phyloP scores from a whole-genome alignment of 1,140 invertebrate genomes.

The Lepidurus packardi region DNA sequence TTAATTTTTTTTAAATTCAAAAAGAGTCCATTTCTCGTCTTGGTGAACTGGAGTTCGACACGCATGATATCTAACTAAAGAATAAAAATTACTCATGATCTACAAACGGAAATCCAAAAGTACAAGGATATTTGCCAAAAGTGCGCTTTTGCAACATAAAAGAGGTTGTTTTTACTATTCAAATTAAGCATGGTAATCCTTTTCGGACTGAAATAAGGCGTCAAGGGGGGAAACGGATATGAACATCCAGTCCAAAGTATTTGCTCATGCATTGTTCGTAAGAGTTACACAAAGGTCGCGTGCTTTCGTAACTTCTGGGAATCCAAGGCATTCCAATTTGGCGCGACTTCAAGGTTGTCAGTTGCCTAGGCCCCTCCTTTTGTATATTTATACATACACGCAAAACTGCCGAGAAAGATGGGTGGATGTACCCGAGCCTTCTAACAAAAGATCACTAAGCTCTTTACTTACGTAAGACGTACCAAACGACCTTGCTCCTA shows the following conservation, averaged over 20 bases:
- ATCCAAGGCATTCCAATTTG: neutral
- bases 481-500: neutral
- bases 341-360: neutral
- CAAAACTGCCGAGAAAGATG: neutral
- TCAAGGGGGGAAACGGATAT: slow-evolving; percentile 6
- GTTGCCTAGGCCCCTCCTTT: no score
- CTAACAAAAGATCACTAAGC: slow-evolving; percentile 7
- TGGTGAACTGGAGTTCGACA: no score
- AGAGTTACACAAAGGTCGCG: neutral
- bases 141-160: neutral
- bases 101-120: neutral
- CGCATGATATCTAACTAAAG: no score
- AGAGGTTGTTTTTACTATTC: neutral
- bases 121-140: neutral
- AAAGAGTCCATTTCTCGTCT: no score
- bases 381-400: neutral
- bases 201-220: neutral
- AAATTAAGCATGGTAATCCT: slow-evolving; percentile 2
- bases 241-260: slow-evolving; percentile 5
- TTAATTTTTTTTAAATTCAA: no score
- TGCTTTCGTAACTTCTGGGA: neutral
- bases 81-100: no score
- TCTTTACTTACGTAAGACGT: neutral
- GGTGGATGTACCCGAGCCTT: neutral
- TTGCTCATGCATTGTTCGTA: neutral